A percentile compares a stretch with the other conserved stretches of the same genome.
Conservation (phyloP, 2,888 invertebrate genomes). For the Amblyjoppa proteus region DNA sequence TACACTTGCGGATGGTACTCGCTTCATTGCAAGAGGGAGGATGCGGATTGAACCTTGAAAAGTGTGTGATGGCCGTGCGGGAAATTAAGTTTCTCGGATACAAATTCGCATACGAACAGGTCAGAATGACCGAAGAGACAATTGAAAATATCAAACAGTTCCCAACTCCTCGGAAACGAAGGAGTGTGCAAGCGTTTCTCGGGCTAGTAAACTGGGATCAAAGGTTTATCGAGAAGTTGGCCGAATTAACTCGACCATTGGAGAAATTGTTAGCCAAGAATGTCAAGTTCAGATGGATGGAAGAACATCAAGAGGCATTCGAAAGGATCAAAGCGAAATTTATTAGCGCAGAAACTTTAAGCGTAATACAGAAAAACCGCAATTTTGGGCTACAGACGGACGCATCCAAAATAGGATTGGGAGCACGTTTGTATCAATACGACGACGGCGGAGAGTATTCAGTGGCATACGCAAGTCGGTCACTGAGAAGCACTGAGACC, state of each 20-base stretch:
- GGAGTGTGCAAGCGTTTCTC: slow-evolving; percentile 74
- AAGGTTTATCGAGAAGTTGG: slow-evolving; percentile 74
- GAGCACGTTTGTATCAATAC: slow-evolving; percentile 27
- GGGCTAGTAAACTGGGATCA: slow-evolving; percentile 75
- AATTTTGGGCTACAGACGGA: slow-evolving; percentile 9
- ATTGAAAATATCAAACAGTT: slow-evolving; percentile 71
- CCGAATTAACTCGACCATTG: slow-evolving; percentile 68
- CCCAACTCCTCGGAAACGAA: slow-evolving; percentile 70
- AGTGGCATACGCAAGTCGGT: slow-evolving; percentile 35
- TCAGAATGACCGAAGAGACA: slow-evolving; percentile 69
- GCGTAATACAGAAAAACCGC: slow-evolving; percentile 24
- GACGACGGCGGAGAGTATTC: slow-evolving; percentile 1
- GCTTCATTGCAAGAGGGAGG: slow-evolving; percentile 32
- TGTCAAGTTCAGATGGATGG: slow-evolving; percentile 57
- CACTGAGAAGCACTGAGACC: slow-evolving; percentile 38
- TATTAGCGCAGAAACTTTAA: slow-evolving; percentile 42
- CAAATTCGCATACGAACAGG: slow-evolving; percentile 66
- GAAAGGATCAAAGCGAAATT: slow-evolving; percentile 59
- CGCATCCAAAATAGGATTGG: slow-evolving; percentile 38
- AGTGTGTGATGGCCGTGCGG: slow-evolving; percentile 68
- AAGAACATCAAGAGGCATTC: slow-evolving; percentile 64
- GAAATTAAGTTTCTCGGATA: slow-evolving; percentile 71
- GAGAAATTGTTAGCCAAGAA: slow-evolving; percentile 71
- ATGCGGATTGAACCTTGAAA: slow-evolving; percentile 60
- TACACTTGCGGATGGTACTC: slow-evolving; percentile 30